Evolutionary conservation across 92 coral and sea anemone species (phyloP), one percentile per base, ranked within the genome.

Genomic region (Phenganax stokvisi): DNA sequence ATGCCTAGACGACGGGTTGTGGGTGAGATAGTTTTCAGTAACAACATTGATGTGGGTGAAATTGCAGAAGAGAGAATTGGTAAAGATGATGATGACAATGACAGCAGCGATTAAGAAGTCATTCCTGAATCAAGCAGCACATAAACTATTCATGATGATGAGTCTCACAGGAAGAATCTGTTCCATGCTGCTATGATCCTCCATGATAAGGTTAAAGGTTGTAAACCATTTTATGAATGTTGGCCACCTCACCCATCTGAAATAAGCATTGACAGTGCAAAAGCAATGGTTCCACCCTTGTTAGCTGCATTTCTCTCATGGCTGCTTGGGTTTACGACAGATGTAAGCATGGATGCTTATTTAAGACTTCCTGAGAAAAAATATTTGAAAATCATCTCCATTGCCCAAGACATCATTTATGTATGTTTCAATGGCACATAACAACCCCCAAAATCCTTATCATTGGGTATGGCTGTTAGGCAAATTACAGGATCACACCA

Each of bases 291-390:
- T 0, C 65, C 65, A 59, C 65, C 2, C 25, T 59, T 59, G 65
- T 59, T 59, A 20, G 65, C 65, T 13, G 65, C 65, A 59, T 59
- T 59, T 59, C 15, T 59, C 65, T 59, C 6, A 13, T 59, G 65
- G 65, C 65, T 59, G 65, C 65, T 59, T 59, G 65, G 65, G 65
- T 59, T 59, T 59, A 59, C 65, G 1, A 59, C 6, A 59, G 65
- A 59, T 59, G 65, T 59, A 13, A 59, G 65, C 65, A 59, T 20
- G 25, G 65, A 20, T 6, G 6, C 65, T n/a, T n/a, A n/a, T n/a
- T 20, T 59, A 59, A 13, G 15, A 1, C 15, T 1, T 59, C 65
- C 65, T 59, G 25, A 13, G 16, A 59, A 20, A 20, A 59, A 59
- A 13, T 59, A 20, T 59, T 59, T 13, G 25, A n/a, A 59, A 59